Conservation (phyloP, 2,888 invertebrate genomes). For the Fragum fragum region DNA sequence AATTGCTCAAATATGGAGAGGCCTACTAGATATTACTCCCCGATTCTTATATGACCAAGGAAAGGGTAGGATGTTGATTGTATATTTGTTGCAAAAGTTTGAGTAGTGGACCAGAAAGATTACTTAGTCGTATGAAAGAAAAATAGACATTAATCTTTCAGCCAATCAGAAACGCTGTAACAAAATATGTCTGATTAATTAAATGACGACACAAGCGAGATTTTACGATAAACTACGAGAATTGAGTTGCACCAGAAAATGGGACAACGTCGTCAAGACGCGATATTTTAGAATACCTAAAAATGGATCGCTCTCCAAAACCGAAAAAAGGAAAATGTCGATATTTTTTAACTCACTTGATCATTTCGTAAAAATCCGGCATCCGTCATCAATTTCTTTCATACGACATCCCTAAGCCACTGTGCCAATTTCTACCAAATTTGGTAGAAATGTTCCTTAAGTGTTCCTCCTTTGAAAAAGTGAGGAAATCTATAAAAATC, state of each 20-base stretch:
- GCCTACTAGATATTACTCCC: background rate
- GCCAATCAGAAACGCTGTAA: slow-evolving; percentile 60
- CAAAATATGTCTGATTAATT: slow-evolving; percentile 36
- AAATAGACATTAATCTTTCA: slow-evolving; percentile 50
- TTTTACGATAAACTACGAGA: slow-evolving; percentile 37
- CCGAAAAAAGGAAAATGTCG: too few relatives aligned
- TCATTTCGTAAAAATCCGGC: too few relatives aligned
- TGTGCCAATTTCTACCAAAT: too few relatives aligned
- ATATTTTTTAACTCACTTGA: too few relatives aligned
- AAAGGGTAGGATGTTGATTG: slow-evolving; percentile 15
- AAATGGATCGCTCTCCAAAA: too few relatives aligned
- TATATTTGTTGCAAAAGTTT: slow-evolving; percentile 27
- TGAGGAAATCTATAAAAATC: too few relatives aligned
- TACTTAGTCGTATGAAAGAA: slow-evolving; percentile 47
- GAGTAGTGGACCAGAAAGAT: slow-evolving; percentile 26
- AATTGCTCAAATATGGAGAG: slow-evolving; percentile 30
- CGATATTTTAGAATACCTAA: too few relatives aligned
- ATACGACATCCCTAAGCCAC: too few relatives aligned
- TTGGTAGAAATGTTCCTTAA: too few relatives aligned
- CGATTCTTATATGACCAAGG: slow-evolving; percentile 15
- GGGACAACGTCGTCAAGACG: background rate
- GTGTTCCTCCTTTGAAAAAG: too few relatives aligned
- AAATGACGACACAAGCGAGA: slow-evolving; percentile 33
- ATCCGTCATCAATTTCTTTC: too few relatives aligned
- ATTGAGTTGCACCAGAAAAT: background rate